Base-by-base conservation (phyloP, 2,113 vertebrate species). In the Girardinichthys multiradiatus region DNA sequence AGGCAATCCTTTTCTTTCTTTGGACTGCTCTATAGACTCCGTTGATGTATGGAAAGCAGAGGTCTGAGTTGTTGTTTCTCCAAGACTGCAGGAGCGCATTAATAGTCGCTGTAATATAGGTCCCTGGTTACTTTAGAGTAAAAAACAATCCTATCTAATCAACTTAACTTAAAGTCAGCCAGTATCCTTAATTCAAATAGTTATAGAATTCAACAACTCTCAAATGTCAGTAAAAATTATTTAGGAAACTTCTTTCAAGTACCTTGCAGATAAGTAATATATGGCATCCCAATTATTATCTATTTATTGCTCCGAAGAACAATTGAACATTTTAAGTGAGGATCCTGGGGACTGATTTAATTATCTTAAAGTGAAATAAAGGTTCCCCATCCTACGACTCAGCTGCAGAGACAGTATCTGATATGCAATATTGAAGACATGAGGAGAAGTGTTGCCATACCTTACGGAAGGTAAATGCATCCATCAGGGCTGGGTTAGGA, bases 11-110 rank as follows among this genome's bases (percentile, higher is more conserved):
- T 63, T 64, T 62, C 76, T 45, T 39, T 88, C 85, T 63, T 77
- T 51, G 60, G 65, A 29, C 29, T 64, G 74, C n/a, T 90, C 70
- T 30, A 73, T 59, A 39, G 68, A 76, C 51, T 79, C 75, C 14
- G 33, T 77, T 3, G 57, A 70, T 62, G 66, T 29, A 17, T 85
- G 81, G 48, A 91, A 90, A 74, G 82, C 87, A 64, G 82, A 60
- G 62, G 89, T 91, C 45, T 77, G 84, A 21, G 63, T 69, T 63
- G 80, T 72, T 0, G 75, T 68, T 61, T 84, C 87, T 11, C 75
- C 85, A 60, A 80, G 60, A 79, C 88, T 78, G 67, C 84, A 89
- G 15, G 91, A 93, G 64, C 87, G 90, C 63, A 45, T 74, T 57
- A 87, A 81, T 48, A 42, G 66, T 73, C 88, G 92, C 91, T 92